Percentiles rank a stretch among this genome's conserved stretches.
phyloP scores from a whole-genome alignment of 2,113 vertebrate genomes.

The Gopherus flavomarginatus region DNA sequence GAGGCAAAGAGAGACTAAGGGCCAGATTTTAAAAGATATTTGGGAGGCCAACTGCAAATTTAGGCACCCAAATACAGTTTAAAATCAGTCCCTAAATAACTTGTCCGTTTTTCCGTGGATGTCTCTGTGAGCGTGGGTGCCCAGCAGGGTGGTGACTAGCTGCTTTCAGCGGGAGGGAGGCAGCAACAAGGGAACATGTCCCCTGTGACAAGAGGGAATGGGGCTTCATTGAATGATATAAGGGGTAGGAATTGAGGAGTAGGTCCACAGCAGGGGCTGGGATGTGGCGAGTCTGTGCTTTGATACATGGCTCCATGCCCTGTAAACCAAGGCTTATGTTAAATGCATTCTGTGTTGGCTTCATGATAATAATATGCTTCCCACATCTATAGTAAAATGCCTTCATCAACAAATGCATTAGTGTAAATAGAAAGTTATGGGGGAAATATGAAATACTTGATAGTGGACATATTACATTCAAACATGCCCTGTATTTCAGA shows the following conservation, averaged over 20 bases:
- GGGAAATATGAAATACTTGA: slow-evolving; percentile 17
- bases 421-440: slow-evolving; percentile 31
- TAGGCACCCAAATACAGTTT: not conserved
- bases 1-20: not conserved
- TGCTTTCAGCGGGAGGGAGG: not conserved
- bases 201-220: not conserved
- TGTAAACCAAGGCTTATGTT: not conserved
- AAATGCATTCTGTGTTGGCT: not conserved
- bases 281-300: not conserved
- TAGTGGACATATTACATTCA: slow-evolving; percentile 17
- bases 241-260: not conserved
- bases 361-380: slow-evolving; percentile 18
- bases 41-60: not conserved
- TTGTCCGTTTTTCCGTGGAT: slow-evolving; percentile 2
- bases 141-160: not conserved
- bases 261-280: not conserved
- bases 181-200: slow-evolving; percentile 21
- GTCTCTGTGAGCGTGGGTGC: not conserved
- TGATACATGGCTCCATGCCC: not conserved
- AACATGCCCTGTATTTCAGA: not conserved
- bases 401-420: not conserved
- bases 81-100: not conserved
- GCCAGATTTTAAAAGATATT: slow-evolving; percentile 6
- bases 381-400: not conserved
- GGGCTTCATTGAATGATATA: slow-evolving; percentile 5